Evolutionary conservation across 2,888 invertebrate species (phyloP), one percentile per base, ranked within the genome.

Genomic region (Quadroppia sp.): DNA sequence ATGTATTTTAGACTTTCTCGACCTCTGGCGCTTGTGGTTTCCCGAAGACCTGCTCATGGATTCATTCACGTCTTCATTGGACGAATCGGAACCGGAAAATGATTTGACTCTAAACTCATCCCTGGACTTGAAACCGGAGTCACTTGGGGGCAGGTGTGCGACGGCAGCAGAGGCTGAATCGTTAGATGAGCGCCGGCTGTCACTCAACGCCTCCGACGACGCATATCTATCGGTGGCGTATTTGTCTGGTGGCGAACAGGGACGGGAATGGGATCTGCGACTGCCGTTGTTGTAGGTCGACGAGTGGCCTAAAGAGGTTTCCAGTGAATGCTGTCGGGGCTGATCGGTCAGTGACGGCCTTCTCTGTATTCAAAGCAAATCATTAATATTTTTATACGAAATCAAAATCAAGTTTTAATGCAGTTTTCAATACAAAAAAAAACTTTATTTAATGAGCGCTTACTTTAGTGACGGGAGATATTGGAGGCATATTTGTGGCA

Each of bases 51-150:
- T 4, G 30, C 20, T 64, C 32, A 40, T 17, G 15, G 30, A 11
- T 4, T 64, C 64, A n/a, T 17, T 64, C 7, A 40, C 20, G 36
- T 70, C 71, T 25, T 73, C 73, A 15, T 28, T 59, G 28, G 59
- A 59, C 30, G 59, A 59, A 20, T 59, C 59, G n/a, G 48, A 45
- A 32, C 42, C 73, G 17, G 73, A 73, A 53, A 67, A 73, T 9
- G 73, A 73, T 69, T 73, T 73, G 13, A 30, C 30, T 1, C 73
- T 40, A 40, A 64, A 64, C 64, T 64, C 64, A 30, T 64, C 64
- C 9, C 64, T 25, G 13, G 64, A 64, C 30, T 64, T 64, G 40
- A 64, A 64, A 3, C 64, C 64, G 4, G 64, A 64, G 36, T 64
- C 64, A 64, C 64, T 64, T 17, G 64, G 2, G 20, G 64, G 64